Base-by-base conservation (phyloP, 2,888 invertebrate genomes). In the Drosophila koepferae region DNA sequence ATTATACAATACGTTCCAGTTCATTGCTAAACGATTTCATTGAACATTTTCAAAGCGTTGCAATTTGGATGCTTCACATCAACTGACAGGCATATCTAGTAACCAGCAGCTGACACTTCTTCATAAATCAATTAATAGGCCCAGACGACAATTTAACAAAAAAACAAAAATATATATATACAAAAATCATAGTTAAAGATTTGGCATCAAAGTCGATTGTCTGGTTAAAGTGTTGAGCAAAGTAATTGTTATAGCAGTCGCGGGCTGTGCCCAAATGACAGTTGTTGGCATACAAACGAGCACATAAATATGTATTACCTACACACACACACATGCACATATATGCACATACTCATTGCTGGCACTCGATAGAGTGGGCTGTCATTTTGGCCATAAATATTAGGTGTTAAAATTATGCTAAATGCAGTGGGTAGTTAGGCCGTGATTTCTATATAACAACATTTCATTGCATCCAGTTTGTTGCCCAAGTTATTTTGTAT, bases 361-460 rank as follows among this genome's bases (percentile, higher is more conserved):
- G 58, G 70, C 67, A 67, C 61, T 62, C 65, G 41, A 67, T 56
- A 36, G 63, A 75, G 77, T 80, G 65, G 81, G 82, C 69, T 80
- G 76, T 63, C 72, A 72, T 85, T 74, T 71, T 72, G 79, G 85
- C 70, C 72, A 70, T 72, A 85, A 82, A 78, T 85, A 82, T 78
- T 66, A 79, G 72, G 82, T 74, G 79, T 85, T 81, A 78, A 72
- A 82, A 85, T 74, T 82, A 85, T 82, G 82, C 85, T 79, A 61
- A 74, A 74, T 71, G 79, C 72, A 64, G 85, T 82, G 82, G 80
- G 82, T 74, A 81, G 81, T 55, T 72, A 58, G 61, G 60, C 73
- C 60, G 59, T 67, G 69, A 74, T 66, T 72, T 55, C 63, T 59
- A 55, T 61, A 73, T 60, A 70, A 77, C 66, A 34, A 81, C 72